A percentile compares a stretch with the other conserved stretches of the same genome.
Evolutionary conservation across 2,888 invertebrate species (phyloP).

Genomic region (Sisyra nigra): DNA sequence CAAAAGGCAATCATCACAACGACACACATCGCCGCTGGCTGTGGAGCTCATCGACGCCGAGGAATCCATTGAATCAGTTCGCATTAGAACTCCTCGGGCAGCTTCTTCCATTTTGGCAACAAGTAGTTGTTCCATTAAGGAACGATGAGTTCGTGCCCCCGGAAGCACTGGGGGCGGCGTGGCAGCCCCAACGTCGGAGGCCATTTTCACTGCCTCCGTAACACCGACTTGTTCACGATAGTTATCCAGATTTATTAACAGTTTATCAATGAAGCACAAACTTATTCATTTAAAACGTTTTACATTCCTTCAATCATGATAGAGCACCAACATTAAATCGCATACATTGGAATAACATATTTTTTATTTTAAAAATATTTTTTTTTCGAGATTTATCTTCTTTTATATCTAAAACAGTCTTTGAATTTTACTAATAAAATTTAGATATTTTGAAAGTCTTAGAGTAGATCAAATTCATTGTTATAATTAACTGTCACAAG

Average conservation of each 20-base stretch:
- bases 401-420: no score
- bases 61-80: conserved; percentile 56
- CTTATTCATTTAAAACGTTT: background rate
- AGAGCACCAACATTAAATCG: no score
- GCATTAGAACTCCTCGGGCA: conserved; percentile 34
- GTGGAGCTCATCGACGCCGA: conserved; percentile 48
- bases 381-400: no score
- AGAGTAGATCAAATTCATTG: no score
- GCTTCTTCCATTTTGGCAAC: conserved; percentile 65
- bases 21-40: conserved; percentile 54
- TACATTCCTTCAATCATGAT: no score
- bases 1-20: conserved; percentile 68
- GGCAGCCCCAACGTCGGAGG: conserved; percentile 33
- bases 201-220: conserved; percentile 24
- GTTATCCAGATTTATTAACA: background rate
- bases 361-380: no score
- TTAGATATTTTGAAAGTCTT: no score
- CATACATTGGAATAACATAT: no score
- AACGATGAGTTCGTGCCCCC: conserved; percentile 34
- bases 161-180: conserved; percentile 30
- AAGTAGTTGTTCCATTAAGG: conserved; percentile 66
- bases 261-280: background rate
- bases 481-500: no score
- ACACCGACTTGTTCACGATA: background rate
- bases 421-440: no score